phyloP scores from a whole-genome alignment of 2,113 vertebrate genomes.

The Clarias gariepinus region DNA sequence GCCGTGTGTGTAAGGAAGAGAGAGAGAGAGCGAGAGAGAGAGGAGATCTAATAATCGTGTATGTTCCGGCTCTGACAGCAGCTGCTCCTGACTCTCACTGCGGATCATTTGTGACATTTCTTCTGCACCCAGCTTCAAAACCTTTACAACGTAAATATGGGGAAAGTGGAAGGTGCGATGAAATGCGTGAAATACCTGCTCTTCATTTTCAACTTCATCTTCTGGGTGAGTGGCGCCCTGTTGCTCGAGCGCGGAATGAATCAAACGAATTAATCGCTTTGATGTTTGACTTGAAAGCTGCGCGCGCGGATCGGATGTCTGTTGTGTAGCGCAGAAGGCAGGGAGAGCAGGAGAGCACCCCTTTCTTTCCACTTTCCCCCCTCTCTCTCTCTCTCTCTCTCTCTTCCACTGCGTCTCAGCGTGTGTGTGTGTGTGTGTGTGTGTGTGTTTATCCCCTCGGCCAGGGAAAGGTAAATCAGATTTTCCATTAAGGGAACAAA shows the following conservation, averaged over 20 bases:
- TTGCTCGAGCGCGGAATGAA: constrained; percentile 5
- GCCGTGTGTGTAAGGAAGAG: background rate
- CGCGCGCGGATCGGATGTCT: background rate
- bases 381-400: background rate
- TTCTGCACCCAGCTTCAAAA: background rate
- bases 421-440: background rate
- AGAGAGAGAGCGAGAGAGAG: constrained; percentile 8
- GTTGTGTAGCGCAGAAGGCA: background rate
- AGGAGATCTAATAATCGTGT: background rate
- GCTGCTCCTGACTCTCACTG: constrained; percentile 9
- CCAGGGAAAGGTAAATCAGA: constrained; percentile 67
- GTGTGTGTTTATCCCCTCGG: constrained; percentile 7
- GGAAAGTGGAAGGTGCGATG: constrained; percentile 83
- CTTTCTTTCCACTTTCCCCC: background rate
- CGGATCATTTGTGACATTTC: background rate
- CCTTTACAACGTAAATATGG: constrained; percentile 53
- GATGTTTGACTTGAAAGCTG: background rate
- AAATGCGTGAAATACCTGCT: constrained; percentile 90
- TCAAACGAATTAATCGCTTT: background rate
- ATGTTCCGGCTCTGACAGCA: constrained; percentile 1
- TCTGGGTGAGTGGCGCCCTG: constrained; percentile 86
- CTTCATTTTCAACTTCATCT: constrained; percentile 90
- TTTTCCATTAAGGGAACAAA: constrained; percentile 77
- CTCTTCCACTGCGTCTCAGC: background rate
- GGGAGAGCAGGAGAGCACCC: background rate